Percentiles rank a stretch among this genome's conserved stretches.
Evolutionary conservation across 2,888 invertebrate genomes (phyloP).

Genomic region (Galerucella pusilla): DNA sequence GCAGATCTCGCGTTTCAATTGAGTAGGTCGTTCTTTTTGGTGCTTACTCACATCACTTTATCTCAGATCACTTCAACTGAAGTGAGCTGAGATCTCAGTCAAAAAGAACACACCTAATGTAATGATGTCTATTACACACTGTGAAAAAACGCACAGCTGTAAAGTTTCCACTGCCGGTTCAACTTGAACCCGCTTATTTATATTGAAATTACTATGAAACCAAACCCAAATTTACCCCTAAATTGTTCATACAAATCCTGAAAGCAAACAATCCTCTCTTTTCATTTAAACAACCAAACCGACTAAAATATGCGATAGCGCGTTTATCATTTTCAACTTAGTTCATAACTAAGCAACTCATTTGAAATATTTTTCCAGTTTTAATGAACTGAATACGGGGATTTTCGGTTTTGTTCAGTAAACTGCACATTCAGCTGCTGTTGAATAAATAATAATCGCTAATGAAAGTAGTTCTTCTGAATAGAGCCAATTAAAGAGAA

Average conservation of each 20-base stretch:
- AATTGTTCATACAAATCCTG: constrained; percentile 55
- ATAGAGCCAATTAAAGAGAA: not conserved
- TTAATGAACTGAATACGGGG: constrained; percentile 12
- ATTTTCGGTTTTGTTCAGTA: not conserved
- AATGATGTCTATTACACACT: no score
- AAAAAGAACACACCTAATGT: no score
- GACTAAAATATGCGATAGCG: constrained; percentile 29
- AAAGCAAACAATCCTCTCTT: constrained; percentile 54
- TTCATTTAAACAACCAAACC: constrained; percentile 27
- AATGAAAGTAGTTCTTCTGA: not conserved
- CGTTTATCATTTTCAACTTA: constrained; percentile 29
- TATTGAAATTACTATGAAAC: constrained; percentile 53
- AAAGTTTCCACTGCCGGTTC: not conserved
- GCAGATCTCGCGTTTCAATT: no score
- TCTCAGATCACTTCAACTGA: no score
- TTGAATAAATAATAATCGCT: constrained; percentile 4
- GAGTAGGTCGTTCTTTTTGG: no score
- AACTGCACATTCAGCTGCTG: constrained; percentile 2
- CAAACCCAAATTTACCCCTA: constrained; percentile 54
- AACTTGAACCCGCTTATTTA: constrained; percentile 8
- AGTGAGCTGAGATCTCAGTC: no score
- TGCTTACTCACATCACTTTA: no score
- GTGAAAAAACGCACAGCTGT: no score
- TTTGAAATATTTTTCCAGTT: constrained; percentile 18
- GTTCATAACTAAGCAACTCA: constrained; percentile 27